Base-by-base conservation (phyloP, 2,113 vertebrate species). In the Cyprinus carpio region DNA sequence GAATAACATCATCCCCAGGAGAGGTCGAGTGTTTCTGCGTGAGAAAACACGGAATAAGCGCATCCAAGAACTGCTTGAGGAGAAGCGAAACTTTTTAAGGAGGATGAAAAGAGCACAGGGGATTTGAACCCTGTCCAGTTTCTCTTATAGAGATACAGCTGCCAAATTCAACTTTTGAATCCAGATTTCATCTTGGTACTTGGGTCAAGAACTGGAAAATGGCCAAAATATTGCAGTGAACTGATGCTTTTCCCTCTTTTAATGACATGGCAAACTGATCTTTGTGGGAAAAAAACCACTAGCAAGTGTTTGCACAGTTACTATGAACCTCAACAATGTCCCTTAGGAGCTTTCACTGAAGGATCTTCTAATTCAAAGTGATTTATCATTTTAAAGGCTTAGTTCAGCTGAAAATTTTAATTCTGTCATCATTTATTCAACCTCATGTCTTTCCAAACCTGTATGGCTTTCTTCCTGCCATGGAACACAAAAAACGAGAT, bases 21-120 rank as follows among this genome's bases (percentile, higher is more conserved):
- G 94, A 87, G 95, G 92, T 0, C 88, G 93, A 2, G 91, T 96
- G 86, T 96, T 92, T 6, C 92, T 93, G 0, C 91, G 94, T 0
- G 97, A 98, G 92, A 95, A 93, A 93, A 99, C 97, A 78, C 96
- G 92, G 92, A 99, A 99, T 94, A 96, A 96, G 88, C 95, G 98
- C 54, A 99, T 99, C 91, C 97, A 99, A 89, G 94, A 98, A 92
- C 95, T 99, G 89, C 95, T 99, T 5, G 96, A 96, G 77, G 97
- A 98, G 89, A 97, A 97, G 89, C 92, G 93, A 91, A 95, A 95
- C 92, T 94, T 94, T 87, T 93, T 95, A 62, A 95, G 95, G 29
- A 92, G 96, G 76, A 97, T 96, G 93, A 95, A 92, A 87, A 94
- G 92, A 91, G 93, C 90, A 43, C 92, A 94, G 2, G 82, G 91